Conservation (phyloP, 2,797 vertebrate species). For the Etheostoma perlongum region DNA sequence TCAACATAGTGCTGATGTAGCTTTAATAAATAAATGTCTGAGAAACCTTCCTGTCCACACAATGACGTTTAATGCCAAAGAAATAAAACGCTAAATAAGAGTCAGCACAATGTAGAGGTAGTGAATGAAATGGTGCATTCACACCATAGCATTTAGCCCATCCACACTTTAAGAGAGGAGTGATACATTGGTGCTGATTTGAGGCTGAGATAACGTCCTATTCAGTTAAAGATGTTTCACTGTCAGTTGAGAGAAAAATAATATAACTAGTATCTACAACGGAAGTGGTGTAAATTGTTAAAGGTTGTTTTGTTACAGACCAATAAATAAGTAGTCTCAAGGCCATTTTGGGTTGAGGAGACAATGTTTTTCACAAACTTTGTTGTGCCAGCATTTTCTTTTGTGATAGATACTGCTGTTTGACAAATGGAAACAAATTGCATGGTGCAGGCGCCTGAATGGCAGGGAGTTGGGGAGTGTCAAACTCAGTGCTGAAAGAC, state of each 20-base stretch:
- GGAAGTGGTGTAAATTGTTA: constrained; percentile 71
- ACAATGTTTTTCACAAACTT: constrained; percentile 77
- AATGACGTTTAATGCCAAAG: constrained; percentile 82
- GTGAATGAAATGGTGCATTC: constrained; percentile 81
- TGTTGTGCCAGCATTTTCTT: constrained; percentile 83
- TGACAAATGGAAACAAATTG: constrained; percentile 87
- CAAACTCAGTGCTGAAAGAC: constrained; percentile 78
- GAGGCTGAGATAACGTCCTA: constrained; percentile 62
- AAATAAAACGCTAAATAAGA: constrained; percentile 82
- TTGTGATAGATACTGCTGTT: constrained; percentile 81
- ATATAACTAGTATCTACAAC: constrained; percentile 74
- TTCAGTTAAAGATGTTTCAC: constrained; percentile 71
- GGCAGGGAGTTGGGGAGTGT: constrained; percentile 80
- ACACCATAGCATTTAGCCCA: constrained; percentile 40
- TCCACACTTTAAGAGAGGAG: constrained; percentile 74
- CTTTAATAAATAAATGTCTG: constrained; percentile 80
- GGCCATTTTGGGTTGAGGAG: constrained; percentile 74
- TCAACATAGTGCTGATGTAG: constrained; percentile 78
- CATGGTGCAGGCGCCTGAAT: constrained; percentile 79
- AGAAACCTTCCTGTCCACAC: constrained; percentile 76
- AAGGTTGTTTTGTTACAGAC: constrained; percentile 71
- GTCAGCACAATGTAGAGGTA: constrained; percentile 80
- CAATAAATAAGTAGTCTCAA: constrained; percentile 70
- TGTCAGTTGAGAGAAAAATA: constrained; percentile 71
- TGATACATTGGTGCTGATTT: constrained; percentile 70